Evolutionary conservation across 2,113 vertebrate genomes (phyloP), one percentile per base, ranked within the genome.

Genomic region (Salvelinus fontinalis): DNA sequence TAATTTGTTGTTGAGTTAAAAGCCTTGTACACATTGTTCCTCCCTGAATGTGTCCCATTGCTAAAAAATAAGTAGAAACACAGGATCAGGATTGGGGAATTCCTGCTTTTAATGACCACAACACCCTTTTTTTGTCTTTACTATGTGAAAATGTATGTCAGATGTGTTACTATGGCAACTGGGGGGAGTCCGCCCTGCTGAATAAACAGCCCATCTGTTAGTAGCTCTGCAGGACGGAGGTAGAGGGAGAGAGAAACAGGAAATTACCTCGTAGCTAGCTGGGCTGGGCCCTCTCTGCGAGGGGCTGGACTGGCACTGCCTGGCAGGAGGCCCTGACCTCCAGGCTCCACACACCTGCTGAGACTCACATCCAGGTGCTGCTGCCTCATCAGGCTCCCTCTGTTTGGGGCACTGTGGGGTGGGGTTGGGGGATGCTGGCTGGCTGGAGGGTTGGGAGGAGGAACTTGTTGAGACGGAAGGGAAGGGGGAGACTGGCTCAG

Each of bases 81-180:
- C 11, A 70, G n/a, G 11, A 48, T 22, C 18, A 48, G 22, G 7
- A 2, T 24, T 24, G 18, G 2, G 49, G 22, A 48, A 12, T 44
- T n/a, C 9, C n/a, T 22, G 7, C 44, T 24, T 24, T 62, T 62
- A 62, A 62, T 62, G 59, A 22, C 54, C 5, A 22, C 59, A 62
- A 20, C 8, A n/a, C 12, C 59, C n/a, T 8, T 24, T 24, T 22
- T 62, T 62, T n/a, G 44, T 29, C 54, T 64, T 60, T 62, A 59
- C 22, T 49, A 65, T 26, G 67, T 70, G 75, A 64, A 74, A 48
- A 77, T 68, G 66, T 27, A n/a, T 72, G 62, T 71, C 81, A 79
- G 65, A 66, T 73, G 76, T 75, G 57, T 69, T 74, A 62, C 59
- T 22, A 22, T 62, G 59, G 59, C n/a, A 22, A 62, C n/a, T 24